Evolutionary conservation across 2,888 invertebrate species (phyloP), one percentile per base, ranked within the genome.

Genomic region (Cremastinae sp.): DNA sequence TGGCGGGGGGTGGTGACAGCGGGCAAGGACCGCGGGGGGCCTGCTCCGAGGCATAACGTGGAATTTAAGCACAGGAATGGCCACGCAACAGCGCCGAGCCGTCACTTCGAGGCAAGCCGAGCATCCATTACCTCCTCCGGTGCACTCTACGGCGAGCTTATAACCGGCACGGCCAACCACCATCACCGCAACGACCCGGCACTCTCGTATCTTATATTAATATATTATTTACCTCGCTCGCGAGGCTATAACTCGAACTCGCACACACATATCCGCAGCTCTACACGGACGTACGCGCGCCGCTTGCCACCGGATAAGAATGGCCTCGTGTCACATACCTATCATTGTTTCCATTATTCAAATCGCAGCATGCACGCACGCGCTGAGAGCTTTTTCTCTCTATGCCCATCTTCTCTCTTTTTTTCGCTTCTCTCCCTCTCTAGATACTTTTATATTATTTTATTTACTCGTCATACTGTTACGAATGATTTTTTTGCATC

Each of bases 21-120:
- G 85, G 83, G 83, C 81, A 87, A 85, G 85, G 88, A 83, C 88
- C 90, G 90, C 92, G 91, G 92, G 92, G 92, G 92, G 91, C 91
- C 91, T 86, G 64, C 86, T 89, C 82, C 88, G 87, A 90, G 90
- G 91, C 90, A 91, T 90, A 92, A 92, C 92, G 92, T 92, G 85
- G 87, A 88, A 88, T 88, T 88, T 87, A 88, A 88, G 85, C 87
- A 86, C 88, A 86, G 87, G 87, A 87, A 88, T 86, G 87, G 87
- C 88, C 87, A 87, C 85, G 88, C 88, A 88, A 88, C 88, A 88
- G 88, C 87, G 83, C 86, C 68, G 88, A 87, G 87, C 88, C 88
- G 88, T 88, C 88, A 88, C 87, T 87, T 89, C 88, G 89, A 87
- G 86, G 87, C 85, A 88, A 86, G 85, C 84, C 81, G 85, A 80